Conservation (phyloP, 1,140 invertebrate species). For the Chrysomallon squamiferum region DNA sequence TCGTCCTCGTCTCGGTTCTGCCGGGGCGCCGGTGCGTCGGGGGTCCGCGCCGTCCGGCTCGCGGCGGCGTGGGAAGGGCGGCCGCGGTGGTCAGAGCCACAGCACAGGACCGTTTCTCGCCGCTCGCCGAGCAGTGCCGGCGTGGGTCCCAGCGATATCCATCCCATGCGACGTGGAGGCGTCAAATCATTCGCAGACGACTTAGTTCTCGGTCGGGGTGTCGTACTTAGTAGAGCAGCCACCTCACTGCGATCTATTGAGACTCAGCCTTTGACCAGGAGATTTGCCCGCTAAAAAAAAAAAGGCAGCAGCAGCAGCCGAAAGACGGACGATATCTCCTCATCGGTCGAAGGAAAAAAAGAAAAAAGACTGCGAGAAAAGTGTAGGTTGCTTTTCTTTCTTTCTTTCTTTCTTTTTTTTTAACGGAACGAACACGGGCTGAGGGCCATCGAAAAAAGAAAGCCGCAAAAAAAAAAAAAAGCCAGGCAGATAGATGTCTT, state of each 20-base stretch:
- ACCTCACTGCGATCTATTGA: constrained; percentile 67
- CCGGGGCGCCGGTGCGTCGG: too few relatives aligned
- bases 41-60: background rate
- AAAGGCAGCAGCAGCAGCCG: background rate
- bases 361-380: too few relatives aligned
- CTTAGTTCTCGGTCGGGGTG: constrained; percentile 64
- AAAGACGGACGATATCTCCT: background rate
- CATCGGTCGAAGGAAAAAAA: background rate
- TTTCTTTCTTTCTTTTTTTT: background rate
- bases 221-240: constrained; percentile 65
- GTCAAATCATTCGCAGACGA: constrained; percentile 67
- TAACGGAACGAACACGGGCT: background rate
- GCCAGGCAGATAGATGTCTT: too few relatives aligned
- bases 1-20: too few relatives aligned
- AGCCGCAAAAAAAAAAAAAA: too few relatives aligned
- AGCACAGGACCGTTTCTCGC: constrained; percentile 19
- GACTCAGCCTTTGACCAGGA: constrained; percentile 62
- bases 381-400: background rate
- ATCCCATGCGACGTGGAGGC: constrained; percentile 54
- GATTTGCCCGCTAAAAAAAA: background rate
- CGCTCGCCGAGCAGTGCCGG: constrained; percentile 9
- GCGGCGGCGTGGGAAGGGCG: constrained; percentile 3
- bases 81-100: constrained; percentile 39
- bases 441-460: too few relatives aligned
- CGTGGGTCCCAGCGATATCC: constrained; percentile 40